Conservation (phyloP, 1,140 invertebrate genomes). For the Drosophila pandora region DNA sequence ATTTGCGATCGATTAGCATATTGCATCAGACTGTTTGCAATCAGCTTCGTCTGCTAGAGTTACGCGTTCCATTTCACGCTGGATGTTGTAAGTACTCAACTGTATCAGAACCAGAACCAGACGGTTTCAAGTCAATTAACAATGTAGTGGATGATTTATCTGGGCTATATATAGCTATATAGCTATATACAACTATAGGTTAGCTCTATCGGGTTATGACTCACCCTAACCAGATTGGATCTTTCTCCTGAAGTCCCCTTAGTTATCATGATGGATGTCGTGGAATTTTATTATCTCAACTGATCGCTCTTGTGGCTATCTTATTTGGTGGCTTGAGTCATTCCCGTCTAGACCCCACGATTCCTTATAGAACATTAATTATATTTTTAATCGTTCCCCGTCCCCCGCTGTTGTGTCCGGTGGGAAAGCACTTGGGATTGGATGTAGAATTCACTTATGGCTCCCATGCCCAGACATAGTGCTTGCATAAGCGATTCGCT, state of each 20-base stretch:
- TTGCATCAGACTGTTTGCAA: slow-evolving; percentile 48
- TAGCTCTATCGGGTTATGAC: slow-evolving; percentile 13
- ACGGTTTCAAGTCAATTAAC: slow-evolving; percentile 33
- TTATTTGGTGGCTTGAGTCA: slow-evolving; percentile 26
- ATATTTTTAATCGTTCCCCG: slow-evolving; percentile 8
- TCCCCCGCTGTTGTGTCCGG: background rate
- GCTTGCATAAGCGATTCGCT: slow-evolving; percentile 70
- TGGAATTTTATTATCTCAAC: slow-evolving; percentile 42
- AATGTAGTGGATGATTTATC: slow-evolving; percentile 17
- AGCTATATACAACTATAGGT: background rate
- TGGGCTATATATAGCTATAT: slow-evolving; percentile 6
- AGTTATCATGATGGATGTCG: slow-evolving; percentile 35
- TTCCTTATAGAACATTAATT: slow-evolving; percentile 30
- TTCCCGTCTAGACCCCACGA: slow-evolving; percentile 5
- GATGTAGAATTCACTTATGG: slow-evolving; percentile 12
- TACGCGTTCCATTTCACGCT: slow-evolving; percentile 14
- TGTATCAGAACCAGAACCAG: slow-evolving; percentile 27
- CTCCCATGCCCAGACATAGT: slow-evolving; percentile 43
- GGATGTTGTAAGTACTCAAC: slow-evolving; percentile 26
- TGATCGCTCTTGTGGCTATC: slow-evolving; percentile 39
- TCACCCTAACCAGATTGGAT: slow-evolving; percentile 22
- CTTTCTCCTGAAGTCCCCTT: slow-evolving; percentile 11
- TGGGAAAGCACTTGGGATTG: slow-evolving; percentile 8
- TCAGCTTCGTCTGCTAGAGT: slow-evolving; percentile 20
- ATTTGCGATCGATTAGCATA: slow-evolving; percentile 39